phyloP scores from a whole-genome alignment of 2,113 vertebrate species.

The Herpetotheres cachinnans region DNA sequence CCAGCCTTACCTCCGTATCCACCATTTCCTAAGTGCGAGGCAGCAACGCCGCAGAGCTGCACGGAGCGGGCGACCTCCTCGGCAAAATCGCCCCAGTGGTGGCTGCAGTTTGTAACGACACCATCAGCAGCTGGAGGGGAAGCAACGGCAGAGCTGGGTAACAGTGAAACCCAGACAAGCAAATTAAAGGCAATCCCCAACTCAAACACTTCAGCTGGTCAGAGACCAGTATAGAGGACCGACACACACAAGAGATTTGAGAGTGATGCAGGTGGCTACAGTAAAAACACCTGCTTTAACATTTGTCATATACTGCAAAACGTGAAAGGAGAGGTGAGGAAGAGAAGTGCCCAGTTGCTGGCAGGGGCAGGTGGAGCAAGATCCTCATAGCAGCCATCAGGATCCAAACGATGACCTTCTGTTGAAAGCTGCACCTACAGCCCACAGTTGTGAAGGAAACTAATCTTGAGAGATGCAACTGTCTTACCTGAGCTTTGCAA shows the following conservation, averaged over 20 bases:
- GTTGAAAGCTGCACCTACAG: neutral
- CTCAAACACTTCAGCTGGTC: neutral
- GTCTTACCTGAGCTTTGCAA: neutral
- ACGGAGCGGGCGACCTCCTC: too few relatives aligned
- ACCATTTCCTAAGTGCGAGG: rapidly evolving
- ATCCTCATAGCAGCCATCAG: neutral
- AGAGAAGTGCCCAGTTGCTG: neutral
- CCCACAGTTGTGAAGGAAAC: neutral
- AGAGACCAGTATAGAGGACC: neutral
- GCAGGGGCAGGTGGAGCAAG: neutral
- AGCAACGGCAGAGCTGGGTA: too few relatives aligned
- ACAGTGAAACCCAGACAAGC: neutral
- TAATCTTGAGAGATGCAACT: rapidly evolving
- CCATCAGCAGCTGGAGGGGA: too few relatives aligned
- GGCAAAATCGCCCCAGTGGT: too few relatives aligned
- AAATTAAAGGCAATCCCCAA: neutral
- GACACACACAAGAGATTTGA: neutral
- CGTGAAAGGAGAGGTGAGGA: neutral
- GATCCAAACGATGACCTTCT: neutral
- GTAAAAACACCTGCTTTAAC: neutral
- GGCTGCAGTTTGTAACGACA: too few relatives aligned
- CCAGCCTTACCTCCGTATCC: neutral
- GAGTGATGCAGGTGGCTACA: rapidly evolving
- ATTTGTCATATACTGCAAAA: neutral
- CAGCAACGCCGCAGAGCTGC: neutral